Evolutionary conservation across 2,888 invertebrate species (phyloP).

Genomic region (Poecilobothrus nobilitatus): DNA sequence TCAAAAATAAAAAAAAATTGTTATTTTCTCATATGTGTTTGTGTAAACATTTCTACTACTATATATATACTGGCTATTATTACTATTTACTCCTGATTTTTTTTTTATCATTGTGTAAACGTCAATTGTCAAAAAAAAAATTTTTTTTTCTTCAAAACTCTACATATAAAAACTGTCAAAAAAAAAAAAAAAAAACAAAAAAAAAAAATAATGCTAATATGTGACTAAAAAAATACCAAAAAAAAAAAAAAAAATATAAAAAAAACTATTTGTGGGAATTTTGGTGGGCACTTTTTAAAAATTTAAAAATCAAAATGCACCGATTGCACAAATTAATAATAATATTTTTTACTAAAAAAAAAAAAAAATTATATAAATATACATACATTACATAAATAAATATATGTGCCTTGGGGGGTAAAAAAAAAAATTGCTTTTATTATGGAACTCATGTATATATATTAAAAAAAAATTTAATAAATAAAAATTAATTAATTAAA

Average conservation of each 20-base stretch:
- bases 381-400: too few relatives aligned
- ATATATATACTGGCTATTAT: neutral
- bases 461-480: neutral
- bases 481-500: neutral
- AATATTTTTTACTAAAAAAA: neutral
- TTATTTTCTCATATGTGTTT: neutral
- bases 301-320: neutral
- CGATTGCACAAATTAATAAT: neutral
- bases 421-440: neutral
- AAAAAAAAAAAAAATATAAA: neutral
- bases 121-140: neutral
- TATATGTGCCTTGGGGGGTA: neutral
- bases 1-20: neutral
- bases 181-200: constrained; percentile 1
- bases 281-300: neutral
- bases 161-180: neutral
- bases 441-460: neutral
- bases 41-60: neutral
- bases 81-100: too few relatives aligned
- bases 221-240: neutral
- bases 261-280: neutral
- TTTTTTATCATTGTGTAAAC: neutral
- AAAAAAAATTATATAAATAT: neutral
- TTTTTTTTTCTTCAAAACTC: too few relatives aligned
- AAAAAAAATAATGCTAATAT: neutral